Evolutionary conservation across 2,888 invertebrate genomes (phyloP).

Genomic region (Taphrorychus bicolor): DNA sequence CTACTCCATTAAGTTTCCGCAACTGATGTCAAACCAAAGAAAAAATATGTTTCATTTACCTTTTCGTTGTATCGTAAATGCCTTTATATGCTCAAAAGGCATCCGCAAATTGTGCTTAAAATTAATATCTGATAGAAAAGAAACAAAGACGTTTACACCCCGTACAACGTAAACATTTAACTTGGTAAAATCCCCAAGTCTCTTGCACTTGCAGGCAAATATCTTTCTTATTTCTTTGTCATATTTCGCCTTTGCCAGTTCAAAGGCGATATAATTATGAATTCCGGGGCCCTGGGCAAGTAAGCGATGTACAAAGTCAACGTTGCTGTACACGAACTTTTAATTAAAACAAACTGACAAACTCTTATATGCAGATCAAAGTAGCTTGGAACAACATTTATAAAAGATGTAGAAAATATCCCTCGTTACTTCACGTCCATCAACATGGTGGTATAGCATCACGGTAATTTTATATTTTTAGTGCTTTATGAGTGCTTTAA

Average conservation of each 20-base stretch:
- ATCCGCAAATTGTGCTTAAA: not conserved
- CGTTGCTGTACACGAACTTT: conserved; percentile 56
- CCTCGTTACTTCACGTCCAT: not conserved
- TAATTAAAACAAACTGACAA: conserved; percentile 59
- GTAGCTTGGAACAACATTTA: conserved; percentile 55
- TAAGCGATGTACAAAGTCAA: conserved; percentile 55
- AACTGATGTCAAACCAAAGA: no score
- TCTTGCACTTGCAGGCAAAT: conserved; percentile 23
- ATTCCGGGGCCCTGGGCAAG: conserved; percentile 55
- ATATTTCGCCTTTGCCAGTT: conserved; percentile 45
- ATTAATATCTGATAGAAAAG: not conserved
- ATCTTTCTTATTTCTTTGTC: conserved; percentile 45
- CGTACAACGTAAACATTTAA: not conserved
- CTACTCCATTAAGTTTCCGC: no score
- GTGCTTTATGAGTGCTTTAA: no score
- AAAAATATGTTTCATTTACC: no score
- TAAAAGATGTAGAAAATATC: conserved; percentile 50
- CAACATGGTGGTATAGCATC: no score
- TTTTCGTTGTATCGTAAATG: no score
- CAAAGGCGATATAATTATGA: conserved; percentile 58
- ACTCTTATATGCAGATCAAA: conserved; percentile 57
- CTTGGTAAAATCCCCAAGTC: no score
- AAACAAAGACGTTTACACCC: not conserved
- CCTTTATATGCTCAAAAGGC: not conserved
- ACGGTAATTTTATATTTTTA: no score